Evolutionary conservation across 1,140 invertebrate species (phyloP).

Genomic region (Meloidogyne hapla): DNA sequence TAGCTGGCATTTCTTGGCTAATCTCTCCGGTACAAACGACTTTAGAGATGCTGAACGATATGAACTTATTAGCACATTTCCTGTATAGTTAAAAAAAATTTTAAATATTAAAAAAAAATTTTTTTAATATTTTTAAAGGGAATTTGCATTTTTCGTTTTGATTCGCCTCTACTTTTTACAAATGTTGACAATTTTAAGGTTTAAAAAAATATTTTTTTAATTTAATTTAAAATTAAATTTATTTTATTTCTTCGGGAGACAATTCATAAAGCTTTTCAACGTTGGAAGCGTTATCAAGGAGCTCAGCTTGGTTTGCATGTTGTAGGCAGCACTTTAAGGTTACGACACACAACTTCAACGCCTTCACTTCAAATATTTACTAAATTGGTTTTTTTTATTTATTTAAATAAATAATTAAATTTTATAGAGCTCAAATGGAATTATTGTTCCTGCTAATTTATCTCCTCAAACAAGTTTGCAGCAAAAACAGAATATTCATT

Average conservation of each 20-base stretch:
- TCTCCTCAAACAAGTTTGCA: neutral
- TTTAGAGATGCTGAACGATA: constrained; percentile 61
- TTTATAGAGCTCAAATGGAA: neutral
- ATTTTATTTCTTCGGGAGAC: constrained; percentile 26
- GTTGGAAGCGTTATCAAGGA: constrained; percentile 37
- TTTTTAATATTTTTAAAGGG: constrained; percentile 46
- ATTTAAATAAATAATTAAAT: neutral
- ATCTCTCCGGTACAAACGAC: constrained; percentile 57
- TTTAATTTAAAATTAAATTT: too few relatives aligned
- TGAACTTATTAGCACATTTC: constrained; percentile 34
- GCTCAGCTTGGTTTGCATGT: neutral
- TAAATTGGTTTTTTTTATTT: neutral
- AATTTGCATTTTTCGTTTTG: constrained; percentile 63
- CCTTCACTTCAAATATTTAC: neutral
- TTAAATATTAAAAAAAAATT: constrained; percentile 14
- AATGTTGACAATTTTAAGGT: constrained; percentile 62
- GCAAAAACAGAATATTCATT: neutral
- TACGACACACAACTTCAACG: neutral
- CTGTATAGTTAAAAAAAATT: constrained; percentile 9
- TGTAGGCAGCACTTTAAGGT: neutral
- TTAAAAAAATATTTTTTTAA: too few relatives aligned
- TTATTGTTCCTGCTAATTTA: neutral
- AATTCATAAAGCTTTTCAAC: constrained; percentile 52
- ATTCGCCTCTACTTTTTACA: constrained; percentile 60
- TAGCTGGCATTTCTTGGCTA: constrained; percentile 61